Conservation (phyloP, 2,797 vertebrate species). For the Glossophaga mutica region DNA sequence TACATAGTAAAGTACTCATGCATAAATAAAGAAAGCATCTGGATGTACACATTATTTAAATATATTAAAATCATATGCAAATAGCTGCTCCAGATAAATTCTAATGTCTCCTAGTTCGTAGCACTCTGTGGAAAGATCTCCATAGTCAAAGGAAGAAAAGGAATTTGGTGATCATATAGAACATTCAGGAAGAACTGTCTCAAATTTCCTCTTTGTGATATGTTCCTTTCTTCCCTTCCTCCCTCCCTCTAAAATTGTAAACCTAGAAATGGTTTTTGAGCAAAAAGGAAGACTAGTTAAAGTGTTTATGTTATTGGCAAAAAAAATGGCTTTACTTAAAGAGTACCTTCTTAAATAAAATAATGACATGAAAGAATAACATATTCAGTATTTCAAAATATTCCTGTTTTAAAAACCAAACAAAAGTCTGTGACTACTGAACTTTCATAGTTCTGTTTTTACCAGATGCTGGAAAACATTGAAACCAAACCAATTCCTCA, state of each 20-base stretch:
- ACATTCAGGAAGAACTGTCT: neutral
- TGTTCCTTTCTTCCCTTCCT: neutral
- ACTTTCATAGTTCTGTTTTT: conserved; percentile 73
- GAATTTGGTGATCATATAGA: neutral
- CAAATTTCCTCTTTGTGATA: neutral
- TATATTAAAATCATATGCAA: conserved; percentile 3
- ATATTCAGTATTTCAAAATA: conserved; percentile 52
- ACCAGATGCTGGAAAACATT: conserved; percentile 71
- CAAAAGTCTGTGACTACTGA: conserved; percentile 13
- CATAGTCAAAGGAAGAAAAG: neutral
- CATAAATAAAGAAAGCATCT: neutral
- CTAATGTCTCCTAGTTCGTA: neutral
- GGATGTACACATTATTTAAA: neutral
- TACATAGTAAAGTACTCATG: neutral
- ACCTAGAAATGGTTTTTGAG: neutral
- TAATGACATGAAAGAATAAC: conserved; percentile 46
- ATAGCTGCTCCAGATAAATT: neutral
- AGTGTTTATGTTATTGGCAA: neutral
- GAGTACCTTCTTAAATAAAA: conserved; percentile 19
- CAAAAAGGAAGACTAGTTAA: neutral
- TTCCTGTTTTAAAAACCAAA: conserved; percentile 27
- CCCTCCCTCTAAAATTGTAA: neutral
- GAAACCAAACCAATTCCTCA: conserved; percentile 75
- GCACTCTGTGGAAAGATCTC: neutral
- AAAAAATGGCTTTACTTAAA: conserved; percentile 28